Conservation (phyloP, 2,113 vertebrate species). For the Centropus bengalensis region DNA sequence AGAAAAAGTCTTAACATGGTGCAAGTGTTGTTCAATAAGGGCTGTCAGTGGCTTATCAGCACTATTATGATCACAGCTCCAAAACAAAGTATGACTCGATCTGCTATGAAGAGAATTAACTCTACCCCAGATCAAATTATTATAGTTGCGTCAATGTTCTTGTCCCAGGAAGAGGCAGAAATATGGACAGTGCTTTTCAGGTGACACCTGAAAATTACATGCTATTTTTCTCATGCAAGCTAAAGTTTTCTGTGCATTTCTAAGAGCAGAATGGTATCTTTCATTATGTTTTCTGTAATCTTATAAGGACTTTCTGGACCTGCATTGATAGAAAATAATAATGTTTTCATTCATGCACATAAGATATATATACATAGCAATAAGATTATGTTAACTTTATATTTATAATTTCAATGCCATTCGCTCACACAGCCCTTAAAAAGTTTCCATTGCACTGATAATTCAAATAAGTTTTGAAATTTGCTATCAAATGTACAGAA, state of each 20-base stretch:
- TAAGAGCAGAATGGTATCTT: neutral
- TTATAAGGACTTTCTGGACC: neutral
- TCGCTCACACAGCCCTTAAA: neutral
- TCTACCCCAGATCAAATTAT: neutral
- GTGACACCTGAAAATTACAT: neutral
- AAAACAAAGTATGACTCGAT: neutral
- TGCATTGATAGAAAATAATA: neutral
- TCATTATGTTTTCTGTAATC: neutral
- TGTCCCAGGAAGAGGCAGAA: neutral
- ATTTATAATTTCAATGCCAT: neutral
- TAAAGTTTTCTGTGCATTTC: neutral
- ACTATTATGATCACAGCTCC: neutral
- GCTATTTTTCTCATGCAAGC: neutral
- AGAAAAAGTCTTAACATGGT: neutral
- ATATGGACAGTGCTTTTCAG: neutral
- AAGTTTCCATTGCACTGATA: neutral
- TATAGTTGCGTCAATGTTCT: neutral
- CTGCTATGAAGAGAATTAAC: neutral
- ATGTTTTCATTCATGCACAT: neutral
- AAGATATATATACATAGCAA: neutral
- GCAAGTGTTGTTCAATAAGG: neutral
- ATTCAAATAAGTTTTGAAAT: neutral
- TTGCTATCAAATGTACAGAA: neutral
- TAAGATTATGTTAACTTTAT: neutral
- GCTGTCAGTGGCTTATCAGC: neutral